phyloP scores from a whole-genome alignment of 2,113 vertebrate genomes.

The Drymodes brunneopygia region DNA sequence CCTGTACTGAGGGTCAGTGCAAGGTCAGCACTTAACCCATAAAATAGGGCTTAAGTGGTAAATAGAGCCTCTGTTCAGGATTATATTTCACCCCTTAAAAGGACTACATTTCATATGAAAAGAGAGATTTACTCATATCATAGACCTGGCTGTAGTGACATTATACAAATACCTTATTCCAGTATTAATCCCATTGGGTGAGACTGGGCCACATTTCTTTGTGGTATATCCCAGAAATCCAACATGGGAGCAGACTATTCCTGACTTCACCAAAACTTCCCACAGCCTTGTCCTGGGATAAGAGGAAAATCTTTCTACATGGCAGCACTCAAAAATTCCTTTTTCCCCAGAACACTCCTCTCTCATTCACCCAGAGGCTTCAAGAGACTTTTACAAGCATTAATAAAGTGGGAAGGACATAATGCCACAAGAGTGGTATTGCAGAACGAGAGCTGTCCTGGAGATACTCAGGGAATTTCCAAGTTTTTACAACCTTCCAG shows the following conservation, averaged over 20 bases:
- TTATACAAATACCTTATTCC: not conserved
- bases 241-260: not conserved
- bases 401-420: not conserved
- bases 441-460: not conserved
- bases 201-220: not conserved
- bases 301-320: not conserved
- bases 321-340: not conserved
- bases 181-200: not conserved
- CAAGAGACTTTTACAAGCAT: not conserved
- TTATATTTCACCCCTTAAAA: conserved; percentile 46
- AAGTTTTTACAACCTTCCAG: not conserved
- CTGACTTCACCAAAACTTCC: not conserved
- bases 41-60: conserved; percentile 59
- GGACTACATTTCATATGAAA: conserved; percentile 20
- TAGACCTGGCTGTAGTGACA: not conserved
- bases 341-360: not conserved
- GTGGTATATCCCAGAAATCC: not conserved
- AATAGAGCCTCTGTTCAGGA: conserved; percentile 51
- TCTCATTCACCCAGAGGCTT: not conserved
- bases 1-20: conserved; percentile 28
- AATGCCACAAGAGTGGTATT: rapidly evolving
- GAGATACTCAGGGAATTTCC: not conserved
- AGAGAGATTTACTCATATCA: conserved; percentile 25
- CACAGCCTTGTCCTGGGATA: not conserved
- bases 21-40: conserved; percentile 61